Base-by-base conservation (phyloP, 1,140 invertebrate genomes). In the Lepidurus arcticus region DNA sequence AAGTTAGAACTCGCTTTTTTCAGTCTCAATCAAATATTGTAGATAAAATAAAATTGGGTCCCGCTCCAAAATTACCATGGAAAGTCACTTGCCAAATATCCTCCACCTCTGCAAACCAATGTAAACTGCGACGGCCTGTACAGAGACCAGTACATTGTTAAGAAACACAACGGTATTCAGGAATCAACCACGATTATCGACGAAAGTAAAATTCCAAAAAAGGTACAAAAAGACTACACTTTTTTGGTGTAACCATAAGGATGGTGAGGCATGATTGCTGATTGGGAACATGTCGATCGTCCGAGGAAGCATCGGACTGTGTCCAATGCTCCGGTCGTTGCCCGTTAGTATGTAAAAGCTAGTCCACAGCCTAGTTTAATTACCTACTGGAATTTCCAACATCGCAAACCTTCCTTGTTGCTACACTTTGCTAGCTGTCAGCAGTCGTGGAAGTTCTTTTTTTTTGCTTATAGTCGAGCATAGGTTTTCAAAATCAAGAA, bases 81-180 rank as follows among this genome's bases (percentile, higher is more conserved):
- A 65, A 65, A n/a, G 6, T 65, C 53, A 65, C 53, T 65, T 13
- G 16, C 53, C 53, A 65, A 65, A 65, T 1, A n/a, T 65, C 53
- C 53, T 65, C 53, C 53, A 65, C 53, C 21, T 65, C 53, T 65
- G 53, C 53, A 65, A 65, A 65, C 53, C 53, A 65, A 16, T 65
- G 53, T 65, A 65, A 65, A 65, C 13, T 65, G 53, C 53, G 53
- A 11, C 53, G 53, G 53, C 53, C 53, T 65, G 53, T 16, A 65
- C 53, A 65, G 21, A 65, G 53, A 65, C 53, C 53, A 65, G 13
- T 65, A 21, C 7, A n/a, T 65, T 65, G 21, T 65, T 65, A 13
- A 65, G 16, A 21, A 65, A 7, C n/a, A 21, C 45, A 6, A 10
- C 1, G 45, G 45, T 21, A 65, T n/a, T 13, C 47, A 13, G 47